Evolutionary conservation across 2,888 invertebrate species (phyloP).

Genomic region (Xestia c-nigrum): DNA sequence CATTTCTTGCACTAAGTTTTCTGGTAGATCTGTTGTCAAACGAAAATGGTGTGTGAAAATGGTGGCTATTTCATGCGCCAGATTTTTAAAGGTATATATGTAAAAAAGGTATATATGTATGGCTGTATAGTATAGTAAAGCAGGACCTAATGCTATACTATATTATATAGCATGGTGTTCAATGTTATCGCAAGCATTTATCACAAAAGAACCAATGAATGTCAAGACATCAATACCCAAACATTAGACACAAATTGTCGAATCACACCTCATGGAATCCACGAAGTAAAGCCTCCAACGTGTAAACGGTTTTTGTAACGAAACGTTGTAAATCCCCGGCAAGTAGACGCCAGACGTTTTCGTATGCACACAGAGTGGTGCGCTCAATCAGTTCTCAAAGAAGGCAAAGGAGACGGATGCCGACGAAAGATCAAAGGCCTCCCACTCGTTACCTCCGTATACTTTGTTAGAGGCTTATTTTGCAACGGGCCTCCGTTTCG

Average conservation of each 20-base stretch:
- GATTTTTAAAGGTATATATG: too few relatives aligned
- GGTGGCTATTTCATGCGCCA: too few relatives aligned
- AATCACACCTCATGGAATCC: slow-evolving; percentile 63
- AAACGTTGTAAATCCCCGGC: slow-evolving; percentile 79
- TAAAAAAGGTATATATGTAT: too few relatives aligned
- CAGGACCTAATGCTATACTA: too few relatives aligned
- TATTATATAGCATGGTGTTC: too few relatives aligned
- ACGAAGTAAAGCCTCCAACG: slow-evolving; percentile 72
- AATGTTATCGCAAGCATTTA: too few relatives aligned
- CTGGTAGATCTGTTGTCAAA: too few relatives aligned
- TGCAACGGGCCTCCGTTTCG: slow-evolving; percentile 51
- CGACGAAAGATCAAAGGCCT: slow-evolving; percentile 82
- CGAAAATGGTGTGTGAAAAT: too few relatives aligned
- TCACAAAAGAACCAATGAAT: slow-evolving; percentile 15
- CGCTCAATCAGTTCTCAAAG: slow-evolving; percentile 89
- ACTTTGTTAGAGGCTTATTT: slow-evolving; percentile 67
- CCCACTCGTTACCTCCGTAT: slow-evolving; percentile 75
- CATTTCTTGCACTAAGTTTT: too few relatives aligned
- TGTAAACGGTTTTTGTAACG: slow-evolving; percentile 75
- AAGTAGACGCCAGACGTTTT: slow-evolving; percentile 80
- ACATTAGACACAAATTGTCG: slow-evolving; percentile 26
- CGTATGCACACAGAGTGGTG: slow-evolving; percentile 87
- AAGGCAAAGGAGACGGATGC: slow-evolving; percentile 81
- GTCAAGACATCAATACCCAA: slow-evolving; percentile 32
- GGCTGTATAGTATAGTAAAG: too few relatives aligned